phyloP scores from a whole-genome alignment of 1,140 invertebrate genomes.

The Drosophila truncata region DNA sequence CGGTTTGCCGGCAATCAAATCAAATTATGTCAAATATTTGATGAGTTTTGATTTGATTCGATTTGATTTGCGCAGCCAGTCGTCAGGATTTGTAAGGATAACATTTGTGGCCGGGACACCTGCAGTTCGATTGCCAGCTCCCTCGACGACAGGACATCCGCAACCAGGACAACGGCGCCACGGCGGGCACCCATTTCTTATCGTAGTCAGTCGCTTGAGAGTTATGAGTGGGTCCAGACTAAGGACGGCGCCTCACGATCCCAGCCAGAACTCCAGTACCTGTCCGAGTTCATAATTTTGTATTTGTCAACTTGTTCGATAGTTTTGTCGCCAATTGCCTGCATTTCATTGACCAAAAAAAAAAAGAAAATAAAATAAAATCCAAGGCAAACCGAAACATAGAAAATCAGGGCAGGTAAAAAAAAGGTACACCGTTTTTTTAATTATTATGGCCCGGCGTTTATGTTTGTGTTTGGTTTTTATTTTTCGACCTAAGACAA shows the following conservation, averaged over 20 bases:
- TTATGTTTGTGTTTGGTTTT: conserved; percentile 40
- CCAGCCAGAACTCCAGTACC: not conserved
- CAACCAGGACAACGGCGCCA: conserved; percentile 58
- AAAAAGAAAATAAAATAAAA: conserved; percentile 1
- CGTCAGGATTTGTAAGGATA: conserved; percentile 8
- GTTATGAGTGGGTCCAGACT: conserved; percentile 60
- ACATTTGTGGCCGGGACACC: conserved; percentile 29
- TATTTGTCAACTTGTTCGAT: conserved; percentile 39
- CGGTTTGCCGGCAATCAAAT: conserved; percentile 38
- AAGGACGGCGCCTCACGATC: conserved; percentile 65
- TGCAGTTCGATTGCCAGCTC: conserved; percentile 12
- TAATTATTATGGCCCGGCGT: conserved; percentile 76
- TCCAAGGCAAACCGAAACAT: conserved; percentile 6
- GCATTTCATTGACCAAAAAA: conserved; percentile 53
- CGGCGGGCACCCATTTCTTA: conserved; percentile 39
- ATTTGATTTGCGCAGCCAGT: conserved; percentile 58
- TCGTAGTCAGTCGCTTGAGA: conserved; percentile 40
- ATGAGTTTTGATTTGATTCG: conserved; percentile 63
- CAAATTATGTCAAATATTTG: conserved; percentile 60
- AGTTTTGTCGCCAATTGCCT: conserved; percentile 73
- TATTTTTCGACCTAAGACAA: conserved; percentile 42
- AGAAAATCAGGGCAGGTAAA: conserved; percentile 64
- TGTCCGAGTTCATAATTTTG: conserved; percentile 57
- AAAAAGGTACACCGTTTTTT: conserved; percentile 54
- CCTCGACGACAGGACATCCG: conserved; percentile 55